phyloP scores from a whole-genome alignment of 2,113 vertebrate species.

The Apus apus region DNA sequence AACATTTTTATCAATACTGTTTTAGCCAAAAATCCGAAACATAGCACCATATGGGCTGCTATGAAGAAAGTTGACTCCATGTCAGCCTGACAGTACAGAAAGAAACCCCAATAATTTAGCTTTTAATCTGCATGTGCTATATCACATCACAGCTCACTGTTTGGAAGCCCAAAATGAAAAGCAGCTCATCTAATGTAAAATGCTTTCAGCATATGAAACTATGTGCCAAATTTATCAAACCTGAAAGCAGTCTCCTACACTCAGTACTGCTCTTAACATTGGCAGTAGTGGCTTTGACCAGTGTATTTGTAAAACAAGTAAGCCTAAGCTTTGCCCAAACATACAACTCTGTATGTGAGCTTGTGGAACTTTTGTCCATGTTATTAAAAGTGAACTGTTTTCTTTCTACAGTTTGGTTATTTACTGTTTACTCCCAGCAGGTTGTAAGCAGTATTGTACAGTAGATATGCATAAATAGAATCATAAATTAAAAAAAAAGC shows the following conservation, averaged over 20 bases:
- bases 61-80: neutral
- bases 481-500: conserved; percentile 45
- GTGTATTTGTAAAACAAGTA: neutral
- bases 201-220: neutral
- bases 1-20: neutral
- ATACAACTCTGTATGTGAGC: neutral
- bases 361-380: neutral
- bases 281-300: neutral
- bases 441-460: conserved; percentile 7
- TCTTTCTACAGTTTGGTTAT: neutral
- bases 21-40: neutral
- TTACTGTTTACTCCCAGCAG: neutral
- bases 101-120: neutral
- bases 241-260: neutral
- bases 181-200: neutral
- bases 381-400: neutral
- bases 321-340: neutral
- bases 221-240: neutral
- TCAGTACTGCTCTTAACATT: neutral
- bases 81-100: neutral
- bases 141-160: neutral
- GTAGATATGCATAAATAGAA: conserved; percentile 47
- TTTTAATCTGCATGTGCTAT: neutral
- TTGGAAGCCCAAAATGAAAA: neutral
- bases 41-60: neutral